Percentiles rank a stretch among this genome's conserved stretches.
Evolutionary conservation across 2,888 invertebrate species (phyloP).

Genomic region (Parelbella ahira): DNA sequence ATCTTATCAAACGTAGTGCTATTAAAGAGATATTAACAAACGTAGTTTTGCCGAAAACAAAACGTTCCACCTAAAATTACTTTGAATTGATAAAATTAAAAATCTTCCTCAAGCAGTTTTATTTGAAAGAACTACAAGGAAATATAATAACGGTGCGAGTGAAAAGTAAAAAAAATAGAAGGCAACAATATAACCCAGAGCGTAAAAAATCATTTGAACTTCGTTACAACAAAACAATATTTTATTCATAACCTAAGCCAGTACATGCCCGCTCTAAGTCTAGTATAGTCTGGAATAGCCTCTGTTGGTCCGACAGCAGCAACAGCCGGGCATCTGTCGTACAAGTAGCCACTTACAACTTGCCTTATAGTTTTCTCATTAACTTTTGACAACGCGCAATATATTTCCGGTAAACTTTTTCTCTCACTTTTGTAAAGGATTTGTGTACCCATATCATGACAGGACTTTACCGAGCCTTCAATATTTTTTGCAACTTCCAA

Average conservation of each 20-base stretch:
- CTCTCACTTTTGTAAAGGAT: slow-evolving; percentile 47
- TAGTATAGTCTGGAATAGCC: slow-evolving; percentile 56
- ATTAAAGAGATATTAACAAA: too few species aligned
- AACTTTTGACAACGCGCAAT: slow-evolving; percentile 23
- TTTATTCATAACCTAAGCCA: slow-evolving; percentile 52
- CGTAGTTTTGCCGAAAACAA: too few species aligned
- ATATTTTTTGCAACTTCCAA: slow-evolving; percentile 43
- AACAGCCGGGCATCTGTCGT: slow-evolving; percentile 63
- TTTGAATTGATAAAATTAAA: too few species aligned
- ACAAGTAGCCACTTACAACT: slow-evolving; percentile 47
- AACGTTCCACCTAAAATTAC: too few species aligned
- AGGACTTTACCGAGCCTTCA: slow-evolving; percentile 45
- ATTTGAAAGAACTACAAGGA: too few species aligned
- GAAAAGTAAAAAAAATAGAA: too few species aligned
- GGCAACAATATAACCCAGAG: too few species aligned
- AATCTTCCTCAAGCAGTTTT: too few species aligned
- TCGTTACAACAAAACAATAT: too few species aligned
- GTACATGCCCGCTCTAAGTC: slow-evolving; percentile 52
- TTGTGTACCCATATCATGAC: slow-evolving; percentile 55
- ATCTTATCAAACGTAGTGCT: too few species aligned
- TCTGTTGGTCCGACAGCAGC: slow-evolving; percentile 67
- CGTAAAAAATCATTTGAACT: too few species aligned
- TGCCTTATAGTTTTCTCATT: slow-evolving; percentile 30
- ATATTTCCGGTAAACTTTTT: slow-evolving; percentile 33
- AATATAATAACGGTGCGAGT: too few species aligned